These are phyloP conservation scores for Carassius auratus DNA, from an alignment of 2,113 vertebrate genomes.

Conservation along the genomic window DNA sequence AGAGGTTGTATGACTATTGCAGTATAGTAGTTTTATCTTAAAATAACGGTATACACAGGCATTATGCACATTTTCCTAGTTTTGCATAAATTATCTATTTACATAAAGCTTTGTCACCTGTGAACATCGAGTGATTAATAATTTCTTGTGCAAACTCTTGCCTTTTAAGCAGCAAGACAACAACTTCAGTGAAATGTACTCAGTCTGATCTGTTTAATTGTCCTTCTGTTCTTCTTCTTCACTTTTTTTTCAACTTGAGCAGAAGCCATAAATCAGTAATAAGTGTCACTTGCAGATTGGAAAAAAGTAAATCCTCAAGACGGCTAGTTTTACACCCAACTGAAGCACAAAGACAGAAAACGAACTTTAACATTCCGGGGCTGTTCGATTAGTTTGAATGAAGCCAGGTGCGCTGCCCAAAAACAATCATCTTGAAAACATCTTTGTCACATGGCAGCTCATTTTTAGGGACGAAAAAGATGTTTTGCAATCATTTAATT, in stretches of 20 bases:
- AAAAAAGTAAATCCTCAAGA: not conserved
- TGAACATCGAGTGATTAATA: not conserved
- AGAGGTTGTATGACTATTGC: not conserved
- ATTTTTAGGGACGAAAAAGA: not conserved
- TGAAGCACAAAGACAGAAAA: constrained; percentile 25
- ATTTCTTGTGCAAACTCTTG: not conserved
- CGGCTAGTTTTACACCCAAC: not conserved
- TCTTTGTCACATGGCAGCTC: not conserved
- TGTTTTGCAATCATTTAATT: constrained; percentile 31
- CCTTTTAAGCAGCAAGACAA: not conserved
- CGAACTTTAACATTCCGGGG: not conserved
- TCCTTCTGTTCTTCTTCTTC: constrained; percentile 10
- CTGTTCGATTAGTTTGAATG: not conserved
- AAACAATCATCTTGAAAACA: not conserved
- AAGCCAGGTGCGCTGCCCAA: not conserved
- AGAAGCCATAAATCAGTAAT: not conserved
- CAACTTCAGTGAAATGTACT: not conserved
- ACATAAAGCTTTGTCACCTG: not conserved
- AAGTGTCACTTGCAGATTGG: not conserved
- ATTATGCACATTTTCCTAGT: not conserved
- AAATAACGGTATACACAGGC: not conserved
- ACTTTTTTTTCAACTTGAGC: not conserved
- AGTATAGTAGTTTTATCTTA: not conserved
- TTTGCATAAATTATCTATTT: not conserved
- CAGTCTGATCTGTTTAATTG: not conserved